phyloP scores from a whole-genome alignment of 2,888 invertebrate species.

The Anorthoa munda region DNA sequence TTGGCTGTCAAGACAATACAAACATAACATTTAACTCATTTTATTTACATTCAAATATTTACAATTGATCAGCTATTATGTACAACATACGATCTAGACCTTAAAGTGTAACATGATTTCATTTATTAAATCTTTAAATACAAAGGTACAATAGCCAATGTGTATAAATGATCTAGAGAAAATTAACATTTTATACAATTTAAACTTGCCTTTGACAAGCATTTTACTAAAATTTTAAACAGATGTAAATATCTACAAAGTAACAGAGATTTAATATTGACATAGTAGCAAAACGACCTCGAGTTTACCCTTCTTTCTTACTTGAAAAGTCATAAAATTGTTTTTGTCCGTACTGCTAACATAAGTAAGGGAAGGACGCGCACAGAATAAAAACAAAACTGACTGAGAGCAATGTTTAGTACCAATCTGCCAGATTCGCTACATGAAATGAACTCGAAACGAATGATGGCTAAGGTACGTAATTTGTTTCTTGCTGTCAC shows the following conservation, averaged over 20 bases:
- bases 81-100: constrained; percentile 69
- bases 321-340: constrained; percentile 71
- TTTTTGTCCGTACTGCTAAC: constrained; percentile 62
- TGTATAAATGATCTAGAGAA: constrained; percentile 72
- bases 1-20: constrained; percentile 80
- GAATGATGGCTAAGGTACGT: constrained; percentile 59
- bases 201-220: constrained; percentile 75
- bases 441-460: constrained; percentile 70
- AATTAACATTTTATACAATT: constrained; percentile 71
- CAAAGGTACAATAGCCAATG: constrained; percentile 69
- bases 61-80: constrained; percentile 74
- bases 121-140: constrained; percentile 64
- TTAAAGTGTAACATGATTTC: constrained; percentile 62
- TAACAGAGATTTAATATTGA: constrained; percentile 62
- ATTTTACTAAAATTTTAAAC: constrained; percentile 62
- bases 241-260: constrained; percentile 68
- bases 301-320: constrained; percentile 65
- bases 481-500: constrained; percentile 68
- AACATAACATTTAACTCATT: constrained; percentile 72
- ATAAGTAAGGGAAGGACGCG: constrained; percentile 63
- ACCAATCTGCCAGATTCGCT: constrained; percentile 70
- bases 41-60: constrained; percentile 78
- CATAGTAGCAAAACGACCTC: constrained; percentile 55
- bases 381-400: constrained; percentile 65
- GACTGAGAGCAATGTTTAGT: constrained; percentile 67